Conservation (phyloP, 23 tunicate species). For the Oikopleura vanhoeffeni region DNA sequence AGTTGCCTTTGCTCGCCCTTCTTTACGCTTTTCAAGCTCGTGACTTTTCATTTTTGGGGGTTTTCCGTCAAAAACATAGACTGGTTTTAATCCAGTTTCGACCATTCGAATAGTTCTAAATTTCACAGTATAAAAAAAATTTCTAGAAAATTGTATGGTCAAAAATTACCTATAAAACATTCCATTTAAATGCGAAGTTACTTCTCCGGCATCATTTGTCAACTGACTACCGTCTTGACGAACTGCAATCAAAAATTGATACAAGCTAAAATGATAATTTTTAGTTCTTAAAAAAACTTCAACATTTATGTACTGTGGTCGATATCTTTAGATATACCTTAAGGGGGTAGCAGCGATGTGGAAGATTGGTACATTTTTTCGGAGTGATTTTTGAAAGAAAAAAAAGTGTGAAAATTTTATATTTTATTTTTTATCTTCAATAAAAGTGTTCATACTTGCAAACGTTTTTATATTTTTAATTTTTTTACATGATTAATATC, state of each 20-base stretch:
- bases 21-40: conserved; percentile 62
- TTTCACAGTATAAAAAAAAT: no score
- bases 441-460: no score
- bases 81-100: conserved; percentile 81
- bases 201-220: conserved; percentile 92
- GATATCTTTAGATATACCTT: not conserved
- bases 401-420: no score
- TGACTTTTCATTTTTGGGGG: conserved; percentile 80
- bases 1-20: conserved; percentile 69
- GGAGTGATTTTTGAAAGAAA: no score
- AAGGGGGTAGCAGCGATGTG: no score
- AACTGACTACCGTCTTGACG: conserved; percentile 85
- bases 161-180: conserved; percentile 36
- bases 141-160: not conserved
- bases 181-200: conserved; percentile 77
- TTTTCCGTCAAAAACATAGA: conserved; percentile 83
- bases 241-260: conserved; percentile 78
- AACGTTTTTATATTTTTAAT: no score
- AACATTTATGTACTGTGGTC: not conserved
- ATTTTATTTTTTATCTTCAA: no score
- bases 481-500: no score
- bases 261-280: conserved; percentile 77
- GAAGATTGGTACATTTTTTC: no score
- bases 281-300: conserved; percentile 65
- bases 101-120: conserved; percentile 21